A percentile compares a stretch with the other conserved stretches of the same genome.
phyloP scores from a whole-genome alignment of 2,113 vertebrate genomes.

The Cyanoramphus novaezelandiae region DNA sequence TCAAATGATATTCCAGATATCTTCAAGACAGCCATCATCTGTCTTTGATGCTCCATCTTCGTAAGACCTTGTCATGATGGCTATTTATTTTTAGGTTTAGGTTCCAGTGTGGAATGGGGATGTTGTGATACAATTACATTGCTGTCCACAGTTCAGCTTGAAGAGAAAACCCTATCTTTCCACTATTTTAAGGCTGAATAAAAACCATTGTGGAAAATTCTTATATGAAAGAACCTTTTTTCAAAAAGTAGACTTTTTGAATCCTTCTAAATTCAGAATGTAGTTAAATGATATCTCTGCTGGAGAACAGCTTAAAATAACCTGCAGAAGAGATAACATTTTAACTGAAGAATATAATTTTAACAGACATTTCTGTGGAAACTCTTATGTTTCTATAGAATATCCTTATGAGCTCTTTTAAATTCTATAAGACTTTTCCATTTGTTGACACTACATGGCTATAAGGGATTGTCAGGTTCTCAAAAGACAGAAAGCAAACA shows the following conservation, averaged over 20 bases:
- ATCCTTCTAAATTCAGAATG: slow-evolving; percentile 17
- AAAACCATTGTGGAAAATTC: slow-evolving; percentile 2
- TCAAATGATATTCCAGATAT: not conserved
- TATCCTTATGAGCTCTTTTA: not conserved
- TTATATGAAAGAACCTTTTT: slow-evolving; percentile 12
- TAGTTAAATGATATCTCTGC: slow-evolving; percentile 18
- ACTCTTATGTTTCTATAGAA: not conserved
- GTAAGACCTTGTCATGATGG: not conserved
- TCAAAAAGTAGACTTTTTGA: not conserved
- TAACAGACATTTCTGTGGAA: slow-evolving; percentile 36
- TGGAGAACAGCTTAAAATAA: slow-evolving; percentile 42
- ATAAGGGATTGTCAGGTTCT: slow-evolving; percentile 11
- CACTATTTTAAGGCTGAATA: not conserved
- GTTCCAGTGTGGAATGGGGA: not conserved
- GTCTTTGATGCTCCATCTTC: not conserved
- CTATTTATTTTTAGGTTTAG: not conserved
- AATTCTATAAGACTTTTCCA: not conserved
- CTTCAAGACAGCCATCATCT: not conserved
- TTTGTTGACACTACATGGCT: slow-evolving; percentile 17
- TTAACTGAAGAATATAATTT: not conserved
- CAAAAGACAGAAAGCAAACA: slow-evolving; percentile 9
- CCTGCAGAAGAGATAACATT: slow-evolving; percentile 17
- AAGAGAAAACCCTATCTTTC: not conserved
- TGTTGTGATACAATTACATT: not conserved
- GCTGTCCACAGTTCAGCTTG: not conserved